Conservation (phyloP, 30 jellyfish, hydroid and myxozoan species). For the Cassiopea andromeda region DNA sequence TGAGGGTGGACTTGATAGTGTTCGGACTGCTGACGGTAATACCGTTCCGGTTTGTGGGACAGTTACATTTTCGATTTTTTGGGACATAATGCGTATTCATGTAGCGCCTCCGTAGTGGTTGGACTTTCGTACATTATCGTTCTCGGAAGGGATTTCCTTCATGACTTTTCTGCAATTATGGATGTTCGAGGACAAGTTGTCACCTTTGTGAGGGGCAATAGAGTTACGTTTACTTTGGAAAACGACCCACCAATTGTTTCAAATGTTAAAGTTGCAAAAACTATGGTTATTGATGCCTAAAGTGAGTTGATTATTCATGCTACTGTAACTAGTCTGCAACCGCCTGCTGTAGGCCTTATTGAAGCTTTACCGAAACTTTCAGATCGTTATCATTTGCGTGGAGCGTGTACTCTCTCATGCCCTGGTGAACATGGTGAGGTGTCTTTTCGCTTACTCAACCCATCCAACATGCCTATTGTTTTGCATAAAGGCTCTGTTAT, state of each 20-base stretch:
- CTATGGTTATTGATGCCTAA: constrained; percentile 13
- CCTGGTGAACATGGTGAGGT: constrained; percentile 19
- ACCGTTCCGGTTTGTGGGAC: constrained; percentile 6
- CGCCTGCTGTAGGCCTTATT: too few relatives aligned
- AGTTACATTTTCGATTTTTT: constrained; percentile 2
- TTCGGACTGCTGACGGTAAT: constrained; percentile 7
- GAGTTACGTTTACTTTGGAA: background rate
- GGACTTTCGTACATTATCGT: constrained; percentile 12
- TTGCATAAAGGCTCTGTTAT: constrained; percentile 15
- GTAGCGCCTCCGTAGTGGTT: constrained; percentile 6
- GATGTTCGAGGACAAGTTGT: constrained; percentile 15
- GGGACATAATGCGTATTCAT: background rate
- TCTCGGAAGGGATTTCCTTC: constrained; percentile 23
- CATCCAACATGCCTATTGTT: background rate
- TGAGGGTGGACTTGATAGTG: too few relatives aligned
- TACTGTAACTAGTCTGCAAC: background rate
- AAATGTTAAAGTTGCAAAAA: too few relatives aligned
- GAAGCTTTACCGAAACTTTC: too few relatives aligned
- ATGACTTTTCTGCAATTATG: background rate
- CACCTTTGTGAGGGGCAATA: too few relatives aligned
- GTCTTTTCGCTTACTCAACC: background rate
- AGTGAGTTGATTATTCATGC: constrained; percentile 21
- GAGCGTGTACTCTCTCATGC: background rate
- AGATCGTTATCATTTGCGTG: too few relatives aligned
- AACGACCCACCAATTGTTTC: background rate